phyloP scores from a whole-genome alignment of 2,888 invertebrate species.

The Rhimphoctona megacephalus region DNA sequence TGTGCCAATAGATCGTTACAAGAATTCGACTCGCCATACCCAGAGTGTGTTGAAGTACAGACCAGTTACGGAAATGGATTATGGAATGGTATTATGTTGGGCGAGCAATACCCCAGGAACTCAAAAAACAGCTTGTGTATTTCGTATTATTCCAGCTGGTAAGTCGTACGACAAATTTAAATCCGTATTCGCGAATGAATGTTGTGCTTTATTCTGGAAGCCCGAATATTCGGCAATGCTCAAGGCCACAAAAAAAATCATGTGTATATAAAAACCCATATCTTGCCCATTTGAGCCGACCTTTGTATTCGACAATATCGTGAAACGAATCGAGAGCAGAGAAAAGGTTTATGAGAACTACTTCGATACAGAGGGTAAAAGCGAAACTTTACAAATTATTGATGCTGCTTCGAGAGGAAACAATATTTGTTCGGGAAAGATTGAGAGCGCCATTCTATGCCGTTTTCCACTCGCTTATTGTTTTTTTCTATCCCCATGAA shows the following conservation, averaged over 20 bases:
- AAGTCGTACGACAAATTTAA: conserved; percentile 55
- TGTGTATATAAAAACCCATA: neutral
- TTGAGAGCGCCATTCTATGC: neutral
- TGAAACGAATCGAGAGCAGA: conserved; percentile 12
- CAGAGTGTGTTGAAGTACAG: conserved; percentile 89
- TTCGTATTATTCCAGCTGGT: conserved; percentile 90
- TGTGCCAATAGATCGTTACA: conserved; percentile 90
- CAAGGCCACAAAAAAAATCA: neutral
- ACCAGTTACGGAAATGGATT: conserved; percentile 91
- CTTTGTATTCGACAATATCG: neutral
- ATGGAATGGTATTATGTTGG: conserved; percentile 91
- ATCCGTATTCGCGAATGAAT: neutral
- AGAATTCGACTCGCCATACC: conserved; percentile 87
- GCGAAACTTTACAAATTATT: conserved; percentile 32
- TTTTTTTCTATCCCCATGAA: conserved; percentile 14
- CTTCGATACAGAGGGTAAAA: neutral
- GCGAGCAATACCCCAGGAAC: conserved; percentile 91
- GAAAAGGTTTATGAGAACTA: neutral
- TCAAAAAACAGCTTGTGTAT: conserved; percentile 91
- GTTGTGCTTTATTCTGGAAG: neutral
- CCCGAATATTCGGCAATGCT: neutral
- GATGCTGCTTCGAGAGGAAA: conserved; percentile 3
- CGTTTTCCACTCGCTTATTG: neutral
- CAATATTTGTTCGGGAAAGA: neutral
- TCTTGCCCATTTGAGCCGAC: neutral